Conservation (phyloP, 1,140 invertebrate species). For the Atta texana region DNA sequence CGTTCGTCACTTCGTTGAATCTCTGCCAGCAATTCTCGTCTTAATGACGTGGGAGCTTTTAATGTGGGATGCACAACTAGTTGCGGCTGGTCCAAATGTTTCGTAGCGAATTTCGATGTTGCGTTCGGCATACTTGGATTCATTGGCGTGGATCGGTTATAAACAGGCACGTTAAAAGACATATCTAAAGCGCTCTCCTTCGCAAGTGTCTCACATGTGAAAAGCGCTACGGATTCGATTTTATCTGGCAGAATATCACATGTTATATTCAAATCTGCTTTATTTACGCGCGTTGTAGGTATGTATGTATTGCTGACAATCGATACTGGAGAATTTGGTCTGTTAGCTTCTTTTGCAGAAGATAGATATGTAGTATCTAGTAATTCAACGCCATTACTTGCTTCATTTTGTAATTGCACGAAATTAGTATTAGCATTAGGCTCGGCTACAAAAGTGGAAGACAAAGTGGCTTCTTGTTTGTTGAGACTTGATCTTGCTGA, state of each 20-base stretch:
- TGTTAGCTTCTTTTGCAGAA: neutral
- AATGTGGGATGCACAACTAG: conserved; percentile 21
- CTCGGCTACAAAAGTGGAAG: conserved; percentile 69
- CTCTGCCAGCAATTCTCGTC: conserved; percentile 78
- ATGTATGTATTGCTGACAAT: neutral
- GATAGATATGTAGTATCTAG: conserved; percentile 47
- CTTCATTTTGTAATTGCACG: neutral
- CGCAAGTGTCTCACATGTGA: neutral
- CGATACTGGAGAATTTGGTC: neutral
- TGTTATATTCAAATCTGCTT: neutral
- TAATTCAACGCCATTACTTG: neutral
- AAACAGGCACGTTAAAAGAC: conserved; percentile 55
- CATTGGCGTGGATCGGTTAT: conserved; percentile 63
- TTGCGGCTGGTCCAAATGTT: conserved; percentile 26
- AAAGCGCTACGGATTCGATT: neutral
- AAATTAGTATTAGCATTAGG: conserved; percentile 39
- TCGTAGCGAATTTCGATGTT: conserved; percentile 8
- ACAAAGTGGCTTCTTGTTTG: conserved; percentile 52
- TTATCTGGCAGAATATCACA: neutral
- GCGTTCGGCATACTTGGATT: neutral
- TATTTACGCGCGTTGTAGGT: neutral
- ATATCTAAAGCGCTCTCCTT: conserved; percentile 45
- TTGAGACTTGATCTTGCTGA: neutral
- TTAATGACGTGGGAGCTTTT: conserved; percentile 67
- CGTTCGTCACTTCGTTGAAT: conserved; percentile 70